Conservation (phyloP, 2,797 vertebrate genomes). For the Sphaeramia orbicularis region DNA sequence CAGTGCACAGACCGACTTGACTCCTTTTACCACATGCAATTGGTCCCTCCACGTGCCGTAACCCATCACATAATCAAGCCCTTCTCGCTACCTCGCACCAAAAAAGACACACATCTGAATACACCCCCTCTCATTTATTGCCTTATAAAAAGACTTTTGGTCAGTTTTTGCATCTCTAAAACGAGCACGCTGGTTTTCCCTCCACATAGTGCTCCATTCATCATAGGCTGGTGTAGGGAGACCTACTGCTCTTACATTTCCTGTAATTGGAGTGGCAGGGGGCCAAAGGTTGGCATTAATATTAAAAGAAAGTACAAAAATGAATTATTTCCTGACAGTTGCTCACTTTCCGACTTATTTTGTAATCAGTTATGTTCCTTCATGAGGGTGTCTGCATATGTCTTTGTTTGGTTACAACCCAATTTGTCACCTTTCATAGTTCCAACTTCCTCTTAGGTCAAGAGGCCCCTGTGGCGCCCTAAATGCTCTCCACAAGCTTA, state of each 20-base stretch:
- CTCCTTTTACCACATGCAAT: conserved; percentile 72
- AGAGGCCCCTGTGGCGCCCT: conserved; percentile 76
- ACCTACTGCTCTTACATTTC: conserved; percentile 89
- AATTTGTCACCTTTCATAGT: conserved; percentile 79
- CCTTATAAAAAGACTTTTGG: conserved; percentile 86
- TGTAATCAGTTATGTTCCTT: conserved; percentile 62
- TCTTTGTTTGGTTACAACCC: conserved; percentile 77
- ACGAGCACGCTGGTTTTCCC: conserved; percentile 87
- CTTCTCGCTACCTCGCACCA: conserved; percentile 68
- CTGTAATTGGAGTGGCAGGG: conserved; percentile 91
- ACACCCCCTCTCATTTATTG: conserved; percentile 84
- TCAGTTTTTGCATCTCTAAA: conserved; percentile 90
- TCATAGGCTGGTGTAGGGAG: conserved; percentile 87
- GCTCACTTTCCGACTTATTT: conserved; percentile 52
- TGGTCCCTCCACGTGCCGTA: conserved; percentile 42
- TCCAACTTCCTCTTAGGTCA: conserved; percentile 75
- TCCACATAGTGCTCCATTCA: conserved; percentile 97
- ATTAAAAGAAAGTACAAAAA: conserved; percentile 81
- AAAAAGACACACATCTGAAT: conserved; percentile 73
- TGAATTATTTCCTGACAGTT: conserved; percentile 91
- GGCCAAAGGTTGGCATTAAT: conserved; percentile 91
- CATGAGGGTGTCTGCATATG: conserved; percentile 49
- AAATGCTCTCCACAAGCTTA: conserved; percentile 74
- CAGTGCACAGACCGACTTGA: conserved; percentile 65
- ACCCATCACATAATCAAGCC: conserved; percentile 77